phyloP scores from a whole-genome alignment of 2,113 vertebrate genomes.

The Zosterops pallidus region DNA sequence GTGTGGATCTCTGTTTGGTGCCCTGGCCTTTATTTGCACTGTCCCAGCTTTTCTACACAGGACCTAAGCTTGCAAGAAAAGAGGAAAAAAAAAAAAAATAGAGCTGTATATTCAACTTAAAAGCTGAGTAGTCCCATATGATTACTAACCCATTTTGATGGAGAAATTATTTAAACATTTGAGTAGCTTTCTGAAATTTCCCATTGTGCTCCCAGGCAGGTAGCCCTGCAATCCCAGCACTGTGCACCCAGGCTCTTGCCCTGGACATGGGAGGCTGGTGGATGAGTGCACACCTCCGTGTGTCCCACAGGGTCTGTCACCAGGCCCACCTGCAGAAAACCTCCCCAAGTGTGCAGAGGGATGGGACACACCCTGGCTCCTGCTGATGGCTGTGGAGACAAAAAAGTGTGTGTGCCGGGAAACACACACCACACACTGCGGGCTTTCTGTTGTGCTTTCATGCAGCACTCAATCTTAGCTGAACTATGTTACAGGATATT shows the following conservation, averaged over 20 bases:
- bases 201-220: accelerated
- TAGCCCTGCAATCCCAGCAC: accelerated
- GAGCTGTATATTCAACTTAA: neutral
- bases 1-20: accelerated
- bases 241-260: accelerated
- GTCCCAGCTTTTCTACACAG: neutral
- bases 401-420: accelerated
- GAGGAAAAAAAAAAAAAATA: too few relatives aligned
- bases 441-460: neutral
- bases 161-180: neutral
- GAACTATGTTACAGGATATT: neutral
- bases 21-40: neutral
- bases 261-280: accelerated
- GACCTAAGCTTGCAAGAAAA: neutral
- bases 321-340: neutral
- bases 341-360: accelerated
- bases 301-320: accelerated
- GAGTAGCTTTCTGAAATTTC: neutral
- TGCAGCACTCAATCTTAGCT: neutral
- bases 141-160: neutral
- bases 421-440: neutral
- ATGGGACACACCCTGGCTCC: accelerated
- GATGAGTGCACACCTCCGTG: accelerated
- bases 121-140: neutral
- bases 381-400: accelerated